Evolutionary conservation across 2,113 vertebrate species (phyloP), one percentile per base, ranked within the genome.

Genomic region (Nycticebus coucang): DNA sequence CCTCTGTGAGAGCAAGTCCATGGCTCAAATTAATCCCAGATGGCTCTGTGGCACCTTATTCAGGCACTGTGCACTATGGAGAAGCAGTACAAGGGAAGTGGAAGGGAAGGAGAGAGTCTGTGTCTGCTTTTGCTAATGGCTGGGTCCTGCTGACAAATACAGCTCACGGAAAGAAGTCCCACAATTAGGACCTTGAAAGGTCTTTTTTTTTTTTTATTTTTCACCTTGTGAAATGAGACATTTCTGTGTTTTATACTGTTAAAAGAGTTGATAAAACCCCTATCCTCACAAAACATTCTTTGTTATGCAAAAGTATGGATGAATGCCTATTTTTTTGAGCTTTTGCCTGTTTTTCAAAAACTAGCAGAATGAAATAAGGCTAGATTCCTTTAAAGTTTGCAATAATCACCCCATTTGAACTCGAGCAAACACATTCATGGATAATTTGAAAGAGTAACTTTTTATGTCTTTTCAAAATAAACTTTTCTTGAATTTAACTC

Each of bases 241-340:
- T 66, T 91, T 89, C n/a, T 87, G 2, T 75, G 12, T 17, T 94
- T 87, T 84, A 64, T 75, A 71, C 1, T 53, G 2, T 62, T 50
- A 50, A 50, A 50, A 50, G 10, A 50, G 45, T 50, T 50, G 45
- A 50, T 10, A 50, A 77, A 66, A 1, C 28, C 2, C 30, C 8
- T 55, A 37, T 5, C 7, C 78, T 83, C 66, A 93, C 62, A 94
- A 33, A 83, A 95, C 18, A 69, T 22, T 91, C 21, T 93, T 72
- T 86, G 19, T 91, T 87, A 88, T 82, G 9, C 28, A 89, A 91
- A 94, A 84, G 0, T 11, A 66, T 19, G 60, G 4, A 69, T 55
- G 12, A 60, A 60, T 80, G 87, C 19, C 74, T 86, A 45, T 81
- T 35, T 78, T 50, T 60, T 78, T 19, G 14, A 72, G 7, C 2